Evolutionary conservation across 2,797 vertebrate genomes (phyloP).

Genomic region (Sciurus vulgaris): DNA sequence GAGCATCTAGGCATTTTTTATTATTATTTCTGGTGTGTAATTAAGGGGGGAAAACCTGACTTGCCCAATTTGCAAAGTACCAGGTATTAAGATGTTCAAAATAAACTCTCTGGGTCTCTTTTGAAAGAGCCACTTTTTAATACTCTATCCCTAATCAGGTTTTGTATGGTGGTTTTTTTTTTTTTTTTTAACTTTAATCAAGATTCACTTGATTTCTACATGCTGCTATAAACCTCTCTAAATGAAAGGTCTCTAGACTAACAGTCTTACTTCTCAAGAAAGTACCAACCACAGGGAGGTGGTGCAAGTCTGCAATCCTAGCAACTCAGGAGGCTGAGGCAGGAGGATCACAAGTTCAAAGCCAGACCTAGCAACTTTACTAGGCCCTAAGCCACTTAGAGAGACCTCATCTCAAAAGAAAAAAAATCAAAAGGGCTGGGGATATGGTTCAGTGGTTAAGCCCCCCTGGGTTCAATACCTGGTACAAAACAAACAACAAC

Average conservation of each 20-base stretch:
- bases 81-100: constrained; percentile 3
- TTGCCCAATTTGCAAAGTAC: neutral
- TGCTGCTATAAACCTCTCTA: neutral
- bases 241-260: neutral
- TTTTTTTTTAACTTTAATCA: neutral
- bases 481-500: too few relatives aligned
- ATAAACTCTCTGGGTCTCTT: constrained; percentile 42
- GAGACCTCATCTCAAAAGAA: too few relatives aligned
- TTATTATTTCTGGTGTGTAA: constrained; percentile 62
- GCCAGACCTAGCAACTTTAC: too few relatives aligned
- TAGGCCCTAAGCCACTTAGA: too few relatives aligned
- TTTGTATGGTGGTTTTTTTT: neutral
- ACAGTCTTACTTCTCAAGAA: neutral
- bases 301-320: too few relatives aligned
- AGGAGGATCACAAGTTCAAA: too few relatives aligned
- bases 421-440: too few relatives aligned
- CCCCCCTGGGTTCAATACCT: too few relatives aligned
- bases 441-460: too few relatives aligned
- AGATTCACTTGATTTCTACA: neutral
- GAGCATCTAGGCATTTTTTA: neutral
- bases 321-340: too few relatives aligned
- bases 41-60: neutral
- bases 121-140: neutral
- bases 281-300: neutral
- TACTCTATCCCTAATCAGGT: neutral